A percentile compares a stretch with the other conserved stretches of the same genome.
phyloP scores from a whole-genome alignment of 2,113 vertebrate species.

The Neopipo cinnamomea region DNA sequence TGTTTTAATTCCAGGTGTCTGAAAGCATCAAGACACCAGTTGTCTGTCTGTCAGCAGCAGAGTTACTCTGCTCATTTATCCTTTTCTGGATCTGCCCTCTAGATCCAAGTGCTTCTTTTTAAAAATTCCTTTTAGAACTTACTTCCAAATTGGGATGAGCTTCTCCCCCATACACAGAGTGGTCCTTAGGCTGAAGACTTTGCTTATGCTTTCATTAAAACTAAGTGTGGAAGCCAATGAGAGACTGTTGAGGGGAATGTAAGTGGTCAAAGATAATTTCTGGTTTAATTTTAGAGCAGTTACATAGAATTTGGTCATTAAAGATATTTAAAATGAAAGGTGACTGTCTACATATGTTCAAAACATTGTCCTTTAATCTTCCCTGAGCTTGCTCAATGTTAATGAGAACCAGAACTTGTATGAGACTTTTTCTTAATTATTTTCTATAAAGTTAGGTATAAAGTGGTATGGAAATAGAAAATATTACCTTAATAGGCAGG shows the following conservation, averaged over 20 bases:
- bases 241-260: neutral
- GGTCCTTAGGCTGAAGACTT: neutral
- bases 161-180: accelerated
- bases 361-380: neutral
- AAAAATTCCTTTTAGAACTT: neutral
- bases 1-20: neutral
- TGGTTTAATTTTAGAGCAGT: neutral
- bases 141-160: neutral
- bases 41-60: neutral
- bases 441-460: neutral
- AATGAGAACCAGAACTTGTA: neutral
- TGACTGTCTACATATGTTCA: neutral
- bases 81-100: neutral
- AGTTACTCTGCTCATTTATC: neutral
- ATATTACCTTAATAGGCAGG: neutral
- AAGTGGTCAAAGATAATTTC: neutral
- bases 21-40: neutral
- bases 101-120: neutral
- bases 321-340: neutral
- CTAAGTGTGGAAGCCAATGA: neutral
- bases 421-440: neutral
- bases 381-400: neutral
- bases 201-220: neutral
- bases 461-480: neutral
- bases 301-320: neutral